Evolutionary conservation across 64 coral and sea anemone species (phyloP).

Genomic region (Exaiptasia diaphana): DNA sequence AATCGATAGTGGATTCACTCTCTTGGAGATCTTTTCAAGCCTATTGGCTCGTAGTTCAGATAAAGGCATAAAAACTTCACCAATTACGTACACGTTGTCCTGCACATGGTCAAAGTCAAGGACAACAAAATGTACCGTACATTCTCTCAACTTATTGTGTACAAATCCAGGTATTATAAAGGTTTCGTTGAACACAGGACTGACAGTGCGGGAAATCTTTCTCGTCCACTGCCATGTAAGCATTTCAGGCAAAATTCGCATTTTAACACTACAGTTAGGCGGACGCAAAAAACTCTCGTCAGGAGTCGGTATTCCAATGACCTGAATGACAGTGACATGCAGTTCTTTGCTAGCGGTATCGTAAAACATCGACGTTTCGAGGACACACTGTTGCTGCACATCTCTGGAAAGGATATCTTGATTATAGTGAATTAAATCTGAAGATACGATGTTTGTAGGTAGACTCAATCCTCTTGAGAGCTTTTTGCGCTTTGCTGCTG

Average conservation of each 20-base stretch:
- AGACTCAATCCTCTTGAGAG: conserved; percentile 63
- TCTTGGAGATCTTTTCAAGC: conserved; percentile 72
- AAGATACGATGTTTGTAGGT: conserved; percentile 18
- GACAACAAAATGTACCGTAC: conserved; percentile 85
- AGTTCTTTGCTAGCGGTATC: conserved; percentile 76
- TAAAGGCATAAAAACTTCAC: conserved; percentile 85
- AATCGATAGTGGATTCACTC: conserved; percentile 77
- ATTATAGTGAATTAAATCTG: conserved; percentile 59
- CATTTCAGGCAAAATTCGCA: conserved; percentile 92
- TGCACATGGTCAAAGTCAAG: conserved; percentile 92
- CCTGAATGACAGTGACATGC: conserved; percentile 76
- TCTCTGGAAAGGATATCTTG: conserved; percentile 51
- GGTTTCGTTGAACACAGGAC: conserved; percentile 83
- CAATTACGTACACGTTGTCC: conserved; percentile 88
- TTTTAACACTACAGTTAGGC: conserved; percentile 89
- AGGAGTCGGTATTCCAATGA: conserved; percentile 70
- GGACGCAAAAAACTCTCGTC: conserved; percentile 85
- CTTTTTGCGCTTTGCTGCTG: conserved; percentile 5
- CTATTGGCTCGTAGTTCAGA: conserved; percentile 82
- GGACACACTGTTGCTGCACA: neutral
- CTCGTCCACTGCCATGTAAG: conserved; percentile 84
- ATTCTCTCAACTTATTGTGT: conserved; percentile 85
- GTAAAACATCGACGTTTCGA: conserved; percentile 79
- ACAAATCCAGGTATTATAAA: conserved; percentile 89
- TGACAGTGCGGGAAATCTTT: conserved; percentile 65